phyloP scores from a whole-genome alignment of 1,140 invertebrate genomes.

The Lycorma delicatula region DNA sequence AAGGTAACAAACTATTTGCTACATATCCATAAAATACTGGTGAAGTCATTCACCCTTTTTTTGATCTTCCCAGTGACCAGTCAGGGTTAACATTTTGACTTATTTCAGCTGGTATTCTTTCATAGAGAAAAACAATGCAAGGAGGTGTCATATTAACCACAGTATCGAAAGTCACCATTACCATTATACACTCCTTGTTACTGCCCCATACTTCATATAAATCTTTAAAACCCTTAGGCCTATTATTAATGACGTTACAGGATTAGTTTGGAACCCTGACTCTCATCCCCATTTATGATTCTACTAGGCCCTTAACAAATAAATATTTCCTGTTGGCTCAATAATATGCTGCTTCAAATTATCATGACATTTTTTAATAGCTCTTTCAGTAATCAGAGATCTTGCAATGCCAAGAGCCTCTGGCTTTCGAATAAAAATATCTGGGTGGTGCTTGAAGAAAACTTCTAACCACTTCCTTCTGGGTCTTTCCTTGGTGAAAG shows the following conservation, averaged over 20 bases:
- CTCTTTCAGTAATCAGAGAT: neutral
- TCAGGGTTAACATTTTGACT: neutral
- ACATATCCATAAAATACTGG: constrained; percentile 31
- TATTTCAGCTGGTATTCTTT: neutral
- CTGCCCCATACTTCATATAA: neutral
- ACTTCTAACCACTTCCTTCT: neutral
- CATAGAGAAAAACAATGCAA: neutral
- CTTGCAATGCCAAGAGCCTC: neutral
- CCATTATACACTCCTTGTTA: neutral
- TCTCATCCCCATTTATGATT: neutral
- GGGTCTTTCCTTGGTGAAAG: constrained; percentile 6
- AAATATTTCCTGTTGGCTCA: neutral
- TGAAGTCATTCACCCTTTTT: neutral
- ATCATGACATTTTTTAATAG: too few species aligned
- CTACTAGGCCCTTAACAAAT: neutral
- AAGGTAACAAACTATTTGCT: constrained; percentile 32
- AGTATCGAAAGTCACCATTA: neutral
- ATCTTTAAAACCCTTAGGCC: neutral
- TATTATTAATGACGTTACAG: neutral
- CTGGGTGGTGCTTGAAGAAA: constrained; percentile 1
- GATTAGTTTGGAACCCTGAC: neutral
- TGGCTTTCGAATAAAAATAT: neutral
- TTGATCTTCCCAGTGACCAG: neutral
- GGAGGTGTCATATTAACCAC: neutral
- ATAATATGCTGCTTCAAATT: too few species aligned